Conservation (phyloP, 2,113 vertebrate species). For the Benitochromis conjunctus region DNA sequence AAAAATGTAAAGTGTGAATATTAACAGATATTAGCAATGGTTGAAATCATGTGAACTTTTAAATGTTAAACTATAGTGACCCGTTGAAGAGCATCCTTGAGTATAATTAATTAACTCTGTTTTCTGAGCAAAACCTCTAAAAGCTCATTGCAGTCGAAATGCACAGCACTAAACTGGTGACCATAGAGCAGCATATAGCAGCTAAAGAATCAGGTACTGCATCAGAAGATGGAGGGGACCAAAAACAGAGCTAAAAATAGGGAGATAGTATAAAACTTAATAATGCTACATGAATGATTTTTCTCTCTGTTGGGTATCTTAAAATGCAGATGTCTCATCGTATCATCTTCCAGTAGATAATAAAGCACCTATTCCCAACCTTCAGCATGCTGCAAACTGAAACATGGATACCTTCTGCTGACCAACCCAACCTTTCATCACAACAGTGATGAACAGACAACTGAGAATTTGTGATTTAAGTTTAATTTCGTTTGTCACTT, state of each 20-base stretch:
- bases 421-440: neutral
- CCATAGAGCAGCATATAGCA: accelerated
- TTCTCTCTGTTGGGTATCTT: neutral
- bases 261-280: accelerated
- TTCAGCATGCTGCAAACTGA: neutral
- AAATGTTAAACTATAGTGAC: neutral
- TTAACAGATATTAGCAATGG: neutral
- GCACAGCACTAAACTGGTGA: neutral
- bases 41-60: neutral
- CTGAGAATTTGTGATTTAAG: neutral
- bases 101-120: neutral
- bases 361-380: neutral
- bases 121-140: neutral
- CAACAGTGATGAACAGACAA: accelerated
- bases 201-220: neutral
- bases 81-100: neutral
- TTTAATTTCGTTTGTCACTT: neutral
- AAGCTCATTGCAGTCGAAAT: neutral
- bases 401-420: neutral
- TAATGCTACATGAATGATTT: neutral
- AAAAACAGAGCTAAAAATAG: neutral
- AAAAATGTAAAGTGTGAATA: neutral
- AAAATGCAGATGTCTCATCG: accelerated
- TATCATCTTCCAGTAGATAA: neutral
- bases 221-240: neutral